A percentile compares a stretch with the other conserved stretches of the same genome.
Evolutionary conservation across 2,797 vertebrate species (phyloP).

Genomic region (Girardinus metallicus): DNA sequence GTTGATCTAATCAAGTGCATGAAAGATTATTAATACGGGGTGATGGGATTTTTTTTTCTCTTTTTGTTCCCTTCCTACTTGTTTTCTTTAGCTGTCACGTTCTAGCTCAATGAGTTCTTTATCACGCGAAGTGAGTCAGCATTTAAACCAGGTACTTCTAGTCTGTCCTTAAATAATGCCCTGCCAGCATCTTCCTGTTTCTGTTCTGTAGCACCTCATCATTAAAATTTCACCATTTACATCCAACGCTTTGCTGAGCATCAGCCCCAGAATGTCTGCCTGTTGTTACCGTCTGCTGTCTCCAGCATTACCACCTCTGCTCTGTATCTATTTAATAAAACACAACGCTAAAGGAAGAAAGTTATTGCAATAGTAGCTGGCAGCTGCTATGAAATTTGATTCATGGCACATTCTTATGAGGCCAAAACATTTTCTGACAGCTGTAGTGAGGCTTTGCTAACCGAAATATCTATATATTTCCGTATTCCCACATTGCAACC

Average conservation of each 20-base stretch:
- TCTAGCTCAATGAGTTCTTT: slow-evolving; percentile 99
- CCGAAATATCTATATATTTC: too few relatives aligned
- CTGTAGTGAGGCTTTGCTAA: not conserved
- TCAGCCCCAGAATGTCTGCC: slow-evolving; percentile 26
- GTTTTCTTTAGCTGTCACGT: slow-evolving; percentile 94
- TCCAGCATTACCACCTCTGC: slow-evolving; percentile 46
- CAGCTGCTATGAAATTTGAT: not conserved
- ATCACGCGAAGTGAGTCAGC: slow-evolving; percentile 98
- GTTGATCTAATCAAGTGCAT: slow-evolving; percentile 76
- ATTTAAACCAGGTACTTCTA: slow-evolving; percentile 95
- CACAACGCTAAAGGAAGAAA: not conserved
- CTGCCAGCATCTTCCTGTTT: slow-evolving; percentile 39
- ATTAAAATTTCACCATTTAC: slow-evolving; percentile 40
- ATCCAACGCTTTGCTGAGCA: slow-evolving; percentile 26
- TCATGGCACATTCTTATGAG: not conserved
- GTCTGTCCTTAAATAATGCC: slow-evolving; percentile 74
- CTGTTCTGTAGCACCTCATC: slow-evolving; percentile 35
- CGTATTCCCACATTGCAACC: not conserved
- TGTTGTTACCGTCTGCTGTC: slow-evolving; percentile 35
- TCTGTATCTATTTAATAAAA: slow-evolving; percentile 2
- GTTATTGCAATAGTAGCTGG: not conserved
- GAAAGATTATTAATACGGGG: slow-evolving; percentile 78
- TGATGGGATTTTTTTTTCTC: slow-evolving; percentile 74
- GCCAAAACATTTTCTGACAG: not conserved
- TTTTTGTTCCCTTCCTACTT: slow-evolving; percentile 78